phyloP scores from a whole-genome alignment of 2,888 invertebrate genomes.

The Drosophila buzzatii region DNA sequence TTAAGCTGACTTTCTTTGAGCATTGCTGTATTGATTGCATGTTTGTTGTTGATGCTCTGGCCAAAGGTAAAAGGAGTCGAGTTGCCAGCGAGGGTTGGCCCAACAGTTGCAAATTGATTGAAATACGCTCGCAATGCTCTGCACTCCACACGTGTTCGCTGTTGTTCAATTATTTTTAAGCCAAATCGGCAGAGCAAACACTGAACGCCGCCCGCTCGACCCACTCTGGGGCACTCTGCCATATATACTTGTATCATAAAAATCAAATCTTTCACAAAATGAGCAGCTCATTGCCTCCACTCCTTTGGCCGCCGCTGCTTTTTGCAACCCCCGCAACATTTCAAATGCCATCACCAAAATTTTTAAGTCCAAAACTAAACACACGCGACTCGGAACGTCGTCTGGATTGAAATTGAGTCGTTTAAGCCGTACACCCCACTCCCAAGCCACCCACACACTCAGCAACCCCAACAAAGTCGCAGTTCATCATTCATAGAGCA shows the following conservation, averaged over 20 bases:
- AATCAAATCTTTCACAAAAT: constrained; percentile 14
- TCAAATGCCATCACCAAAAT: constrained; percentile 44
- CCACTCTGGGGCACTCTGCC: background rate
- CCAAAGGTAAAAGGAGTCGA: constrained; percentile 49
- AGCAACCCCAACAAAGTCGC: background rate
- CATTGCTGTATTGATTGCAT: constrained; percentile 51
- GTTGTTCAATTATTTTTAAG: constrained; percentile 81
- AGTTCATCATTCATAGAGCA: constrained; percentile 10
- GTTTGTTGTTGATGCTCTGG: constrained; percentile 36
- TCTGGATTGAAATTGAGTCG: constrained; percentile 69
- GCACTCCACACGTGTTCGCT: constrained; percentile 77
- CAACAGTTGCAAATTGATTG: constrained; percentile 54
- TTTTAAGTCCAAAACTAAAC: constrained; percentile 69
- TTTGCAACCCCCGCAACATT: constrained; percentile 18
- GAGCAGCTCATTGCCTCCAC: constrained; percentile 22
- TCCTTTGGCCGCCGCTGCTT: too few species aligned
- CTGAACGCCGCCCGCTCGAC: too few species aligned
- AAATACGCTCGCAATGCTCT: constrained; percentile 10
- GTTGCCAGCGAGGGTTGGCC: constrained; percentile 58
- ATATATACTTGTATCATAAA: background rate
- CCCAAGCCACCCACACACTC: background rate
- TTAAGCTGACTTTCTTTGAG: constrained; percentile 12
- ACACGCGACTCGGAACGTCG: constrained; percentile 58
- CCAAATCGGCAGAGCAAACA: constrained; percentile 80
- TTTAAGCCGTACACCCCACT: constrained; percentile 32